Evolutionary conservation across 2,797 vertebrate species (phyloP), one percentile per base, ranked within the genome.

Genomic region (Ctenochaetus hawaiiensis): DNA sequence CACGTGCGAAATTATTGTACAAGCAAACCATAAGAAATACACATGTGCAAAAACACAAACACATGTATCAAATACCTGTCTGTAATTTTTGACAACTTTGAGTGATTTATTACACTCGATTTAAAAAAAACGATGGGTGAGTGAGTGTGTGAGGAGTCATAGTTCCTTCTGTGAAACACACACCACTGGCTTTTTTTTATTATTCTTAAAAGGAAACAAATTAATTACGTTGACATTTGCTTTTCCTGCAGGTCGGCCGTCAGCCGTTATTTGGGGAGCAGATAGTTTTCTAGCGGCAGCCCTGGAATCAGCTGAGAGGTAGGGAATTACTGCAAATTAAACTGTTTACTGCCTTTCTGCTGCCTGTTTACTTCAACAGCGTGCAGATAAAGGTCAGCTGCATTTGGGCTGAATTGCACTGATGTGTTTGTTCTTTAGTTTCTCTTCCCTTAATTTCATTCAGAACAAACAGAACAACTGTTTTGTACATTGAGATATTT

Each of bases 191-290:
- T 51, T 43, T 72, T 61, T 58, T 49, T 67, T 65, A 61, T 74
- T 70, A 59, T 49, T 77, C 47, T 73, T 65, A 71, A 78, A 81
- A 64, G 45, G 69, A 82, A 79, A 81, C 41, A 82, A 78, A 76
- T 74, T 2, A 75, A 74, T 86, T 48, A 54, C 62, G 68, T 7
- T 80, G 56, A 87, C 81, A 72, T 89, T 83, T 82, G 45, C 22
- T 80, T 78, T 75, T 75, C 62, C 60, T 74, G 73, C 77, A 89
- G 87, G 82, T 44, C 8, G 17, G 48, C 57, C 44, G 3, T 80
- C 81, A 72, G 71, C 65, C 57, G 58, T 63, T 72, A 56, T 75
- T 64, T 76, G 78, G 57, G 69, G 54, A 75, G 71, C 59, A 39
- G 54, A 64, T 10, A 62, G 49, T 60, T 60, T 66, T 78, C 56